Evolutionary conservation across 2,113 vertebrate genomes (phyloP), one percentile per base, ranked within the genome.

Genomic region (Chitala chitala): DNA sequence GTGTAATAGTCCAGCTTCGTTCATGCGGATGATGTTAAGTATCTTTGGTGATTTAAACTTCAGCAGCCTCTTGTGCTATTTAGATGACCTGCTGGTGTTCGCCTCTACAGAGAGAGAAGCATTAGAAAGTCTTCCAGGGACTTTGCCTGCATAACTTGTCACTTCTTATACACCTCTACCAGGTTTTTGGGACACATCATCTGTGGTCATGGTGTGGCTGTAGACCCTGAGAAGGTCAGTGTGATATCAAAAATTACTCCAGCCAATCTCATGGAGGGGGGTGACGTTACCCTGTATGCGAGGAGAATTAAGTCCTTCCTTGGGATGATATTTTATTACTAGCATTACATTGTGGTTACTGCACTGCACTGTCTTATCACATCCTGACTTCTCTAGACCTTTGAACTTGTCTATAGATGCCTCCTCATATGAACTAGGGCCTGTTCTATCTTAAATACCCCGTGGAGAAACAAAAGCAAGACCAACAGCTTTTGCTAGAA

Each of bases 31-130:
- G 73, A 77, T 75, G 42, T 3, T 79, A 9, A 68, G 50, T 10
- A 51, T 80, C 2, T 80, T 77, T 69, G 73, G 61, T 26, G 69
- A 75, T 10, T 61, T 76, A n/a, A 78, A 74, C 20, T 78, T 78
- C 22, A 36, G 53, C 15, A 78, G 76, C 2, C 31, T 80, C 7
- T 24, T 77, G 12, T 80, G 76, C 29, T 77, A 76, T 56, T 9
- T 76, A 2, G 65, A 80, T 68, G 44, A 78, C 38, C 46, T 80
- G 13, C 22, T 78, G 4, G 71, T 78, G 3, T 78, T 78, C 51
- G 72, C 48, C 3, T 44, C 44, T 9, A 26, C 71, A 4, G 75
- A 77, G 6, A 58, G 5, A 6, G 24, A 53, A 38, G 4, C 53
- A 74, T n/a, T n/a, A n/a, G n/a, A n/a, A n/a, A n/a, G n/a, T n/a